Conservation (phyloP, 2,888 invertebrate genomes). For the Yponomeuta malinellus region DNA sequence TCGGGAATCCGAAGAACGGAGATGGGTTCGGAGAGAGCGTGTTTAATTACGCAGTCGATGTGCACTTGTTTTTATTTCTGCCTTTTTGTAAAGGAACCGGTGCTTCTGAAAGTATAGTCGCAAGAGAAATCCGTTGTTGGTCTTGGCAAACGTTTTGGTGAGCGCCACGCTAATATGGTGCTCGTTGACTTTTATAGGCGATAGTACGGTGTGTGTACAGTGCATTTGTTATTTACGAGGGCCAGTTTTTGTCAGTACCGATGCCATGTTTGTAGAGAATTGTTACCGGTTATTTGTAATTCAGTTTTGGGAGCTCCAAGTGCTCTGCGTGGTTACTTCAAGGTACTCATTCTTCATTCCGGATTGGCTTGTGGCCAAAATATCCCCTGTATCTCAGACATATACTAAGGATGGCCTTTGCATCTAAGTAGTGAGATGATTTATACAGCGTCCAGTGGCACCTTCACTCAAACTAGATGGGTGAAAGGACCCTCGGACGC, state of each 20-base stretch:
- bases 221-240: slow-evolving; percentile 67
- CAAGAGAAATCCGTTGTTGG: slow-evolving; percentile 2
- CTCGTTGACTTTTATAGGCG: slow-evolving; percentile 23
- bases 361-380: no score
- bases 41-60: slow-evolving; percentile 56
- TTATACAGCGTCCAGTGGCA: no score
- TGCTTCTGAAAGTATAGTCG: slow-evolving; percentile 29
- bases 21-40: slow-evolving; percentile 25
- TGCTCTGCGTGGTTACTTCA: slow-evolving; percentile 18
- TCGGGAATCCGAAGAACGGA: slow-evolving; percentile 13
- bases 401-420: no score
- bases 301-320: slow-evolving; percentile 26
- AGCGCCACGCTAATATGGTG: not conserved
- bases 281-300: slow-evolving; percentile 38
- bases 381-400: no score
- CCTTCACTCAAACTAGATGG: no score
- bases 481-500: no score
- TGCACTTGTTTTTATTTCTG: not conserved
- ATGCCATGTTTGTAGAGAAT: slow-evolving; percentile 25
- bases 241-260: slow-evolving; percentile 42
- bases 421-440: no score
- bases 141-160: not conserved
- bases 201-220: slow-evolving; percentile 29
- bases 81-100: slow-evolving; percentile 34
- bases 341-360: not conserved